A percentile compares a stretch with the other conserved stretches of the same genome.
Evolutionary conservation across 2,888 invertebrate genomes (phyloP).

Genomic region (Acanthosepion esculentum): DNA sequence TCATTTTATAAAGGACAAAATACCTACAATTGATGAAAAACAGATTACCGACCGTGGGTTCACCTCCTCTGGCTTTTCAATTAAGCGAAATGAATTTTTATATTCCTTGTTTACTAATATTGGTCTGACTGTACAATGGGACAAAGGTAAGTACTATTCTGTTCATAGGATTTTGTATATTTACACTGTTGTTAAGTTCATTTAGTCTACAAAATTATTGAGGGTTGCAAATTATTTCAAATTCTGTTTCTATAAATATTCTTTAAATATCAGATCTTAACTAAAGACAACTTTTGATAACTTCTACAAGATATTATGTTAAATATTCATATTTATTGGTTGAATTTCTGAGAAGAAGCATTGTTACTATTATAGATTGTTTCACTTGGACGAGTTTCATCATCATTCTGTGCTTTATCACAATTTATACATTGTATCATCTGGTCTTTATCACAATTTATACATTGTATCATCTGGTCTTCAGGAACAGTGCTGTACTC

Average conservation of each 20-base stretch:
- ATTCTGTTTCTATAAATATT: no score
- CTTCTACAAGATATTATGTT: not conserved
- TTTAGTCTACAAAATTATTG: no score
- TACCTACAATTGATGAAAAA: slow-evolving; percentile 36
- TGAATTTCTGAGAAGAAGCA: not conserved
- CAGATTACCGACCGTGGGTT: slow-evolving; percentile 38
- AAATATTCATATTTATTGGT: not conserved
- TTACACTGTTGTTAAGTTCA: no score
- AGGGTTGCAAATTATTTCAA: no score
- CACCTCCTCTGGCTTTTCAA: not conserved
- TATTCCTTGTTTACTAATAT: slow-evolving; percentile 36
- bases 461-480: no score
- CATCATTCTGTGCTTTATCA: no score
- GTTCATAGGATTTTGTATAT: not conserved
- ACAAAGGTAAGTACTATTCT: not conserved
- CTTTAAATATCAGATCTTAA: no score
- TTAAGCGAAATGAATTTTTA: slow-evolving; percentile 25
- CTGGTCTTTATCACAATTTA: no score
- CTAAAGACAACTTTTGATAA: no score
- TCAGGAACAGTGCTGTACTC: no score
- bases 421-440: no score
- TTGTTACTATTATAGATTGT: not conserved
- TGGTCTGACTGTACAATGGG: slow-evolving; percentile 37
- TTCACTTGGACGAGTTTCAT: not conserved
- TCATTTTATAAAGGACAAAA: not conserved